phyloP scores from a whole-genome alignment of 2,113 vertebrate genomes.

The Chionis minor region DNA sequence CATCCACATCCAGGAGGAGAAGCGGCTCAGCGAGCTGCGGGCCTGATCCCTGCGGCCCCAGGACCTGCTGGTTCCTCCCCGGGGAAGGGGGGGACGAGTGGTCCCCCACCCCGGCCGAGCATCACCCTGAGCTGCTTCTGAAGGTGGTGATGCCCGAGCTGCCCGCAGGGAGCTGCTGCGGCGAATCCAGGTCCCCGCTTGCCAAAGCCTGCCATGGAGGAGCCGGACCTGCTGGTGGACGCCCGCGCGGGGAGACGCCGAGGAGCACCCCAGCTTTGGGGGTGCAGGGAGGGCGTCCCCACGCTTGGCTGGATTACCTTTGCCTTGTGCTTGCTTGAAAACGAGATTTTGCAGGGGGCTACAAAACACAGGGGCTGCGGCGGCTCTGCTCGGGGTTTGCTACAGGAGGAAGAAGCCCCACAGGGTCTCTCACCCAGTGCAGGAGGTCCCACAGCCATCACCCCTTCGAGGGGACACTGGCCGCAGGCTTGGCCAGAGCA shows the following conservation, averaged over 20 bases:
- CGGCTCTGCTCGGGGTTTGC: background rate
- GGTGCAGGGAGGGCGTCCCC: background rate
- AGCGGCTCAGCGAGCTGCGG: constrained; percentile 83
- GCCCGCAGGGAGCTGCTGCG: background rate
- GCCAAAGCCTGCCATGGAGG: background rate
- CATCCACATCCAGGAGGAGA: constrained; percentile 87
- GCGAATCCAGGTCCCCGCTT: background rate
- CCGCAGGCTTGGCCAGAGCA: background rate
- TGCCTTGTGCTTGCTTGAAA: constrained; percentile 32
- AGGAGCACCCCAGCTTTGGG: background rate
- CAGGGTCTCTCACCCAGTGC: rapidly evolving
- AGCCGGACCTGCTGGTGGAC: background rate
- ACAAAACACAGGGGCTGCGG: background rate
- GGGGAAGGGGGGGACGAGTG: rapidly evolving
- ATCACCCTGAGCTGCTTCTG: background rate
- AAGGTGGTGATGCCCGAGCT: background rate
- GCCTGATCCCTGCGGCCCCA: background rate
- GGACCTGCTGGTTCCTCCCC: rapidly evolving
- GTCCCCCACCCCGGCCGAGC: background rate
- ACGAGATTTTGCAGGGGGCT: background rate
- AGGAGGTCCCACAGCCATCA: background rate
- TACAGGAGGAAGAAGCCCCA: background rate
- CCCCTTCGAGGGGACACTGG: rapidly evolving
- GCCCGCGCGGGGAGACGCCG: rapidly evolving
- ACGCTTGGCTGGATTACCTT: background rate